Base-by-base conservation (phyloP, 2,888 invertebrate genomes). In the Eueremaeus valkanovi region DNA sequence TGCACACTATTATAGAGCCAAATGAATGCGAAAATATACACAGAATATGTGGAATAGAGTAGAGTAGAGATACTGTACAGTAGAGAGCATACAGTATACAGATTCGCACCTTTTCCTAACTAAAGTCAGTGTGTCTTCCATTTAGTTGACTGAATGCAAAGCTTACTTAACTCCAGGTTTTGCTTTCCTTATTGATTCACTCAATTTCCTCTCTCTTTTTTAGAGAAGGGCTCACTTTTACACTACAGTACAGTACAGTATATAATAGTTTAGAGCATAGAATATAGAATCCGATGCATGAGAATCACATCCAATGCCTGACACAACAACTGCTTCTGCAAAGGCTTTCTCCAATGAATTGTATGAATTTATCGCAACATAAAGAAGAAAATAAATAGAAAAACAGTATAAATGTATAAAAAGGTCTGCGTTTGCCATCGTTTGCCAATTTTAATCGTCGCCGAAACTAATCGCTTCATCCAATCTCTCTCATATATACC, bases 161-260 rank as follows among this genome's bases (percentile, higher is more conserved):
- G 42, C 70, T 70, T 70, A 70, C 70, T 70, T 70, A 70, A 70
- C 70, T 27, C 45, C 24, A 70, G 42, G 68, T 70, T 70, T 70
- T 70, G 45, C 70, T 45, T 42, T 70, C 42, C 42, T n/a, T 70
- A 42, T 70, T 45, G 70, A 70, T 70, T 70, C 70, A 70, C 45
- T 70, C 70, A 70, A 70, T 70, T 70, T 45, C 40, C 70, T 70
- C 70, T 42, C 36, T 42, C 24, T 68, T 63, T 18, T 58, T 58
- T 58, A 58, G 31, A 58, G n/a, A n/a, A n/a, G n/a, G n/a, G 31
- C 58, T n/a, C 16, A 51, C 29, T 58, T 45, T 18, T 45, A 16
- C 6, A 16, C 45, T 45, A 45, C n/a, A n/a, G n/a, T n/a, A n/a
- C n/a, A n/a, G n/a, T n/a, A n/a, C n/a, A n/a, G n/a, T n/a, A n/a